phyloP scores from a whole-genome alignment of 2,888 invertebrate species.

The Prosopocoilus inquinatus region DNA sequence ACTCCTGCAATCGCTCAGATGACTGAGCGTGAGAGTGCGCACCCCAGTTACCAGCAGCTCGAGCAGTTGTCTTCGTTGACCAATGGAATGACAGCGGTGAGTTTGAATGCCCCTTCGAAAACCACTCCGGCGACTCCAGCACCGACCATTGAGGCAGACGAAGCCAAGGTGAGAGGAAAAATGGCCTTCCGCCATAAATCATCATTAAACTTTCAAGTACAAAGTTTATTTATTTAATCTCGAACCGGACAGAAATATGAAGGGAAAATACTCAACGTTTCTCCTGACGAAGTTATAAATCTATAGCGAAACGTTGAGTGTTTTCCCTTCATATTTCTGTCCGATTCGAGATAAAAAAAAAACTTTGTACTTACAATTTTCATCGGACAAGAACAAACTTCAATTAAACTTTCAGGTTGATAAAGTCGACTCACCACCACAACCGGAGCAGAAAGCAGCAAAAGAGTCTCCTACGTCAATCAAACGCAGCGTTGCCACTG shows the following conservation, averaged over 20 bases:
- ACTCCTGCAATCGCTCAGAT: constrained; percentile 89
- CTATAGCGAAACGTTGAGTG: too few species aligned
- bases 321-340: too few species aligned
- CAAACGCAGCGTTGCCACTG: constrained; percentile 43
- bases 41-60: constrained; percentile 57
- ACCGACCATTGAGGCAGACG: constrained; percentile 22
- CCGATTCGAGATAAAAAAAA: too few species aligned
- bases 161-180: constrained; percentile 8
- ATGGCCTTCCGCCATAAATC: not conserved
- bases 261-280: too few species aligned
- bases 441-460: constrained; percentile 9
- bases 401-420: constrained; percentile 6
- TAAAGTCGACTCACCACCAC: constrained; percentile 16
- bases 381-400: too few species aligned
- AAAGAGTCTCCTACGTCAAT: constrained; percentile 19
- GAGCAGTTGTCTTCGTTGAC: constrained; percentile 40
- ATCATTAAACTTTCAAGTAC: not conserved
- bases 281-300: too few species aligned
- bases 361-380: too few species aligned
- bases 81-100: constrained; percentile 45
- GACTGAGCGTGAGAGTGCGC: constrained; percentile 93
- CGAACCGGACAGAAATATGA: too few species aligned
- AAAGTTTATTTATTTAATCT: too few species aligned
- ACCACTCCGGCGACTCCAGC: constrained; percentile 29
- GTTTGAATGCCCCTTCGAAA: constrained; percentile 38